These are phyloP conservation scores for Heliconius cydno DNA, from an alignment of 2,888 invertebrate species.

Conservation along the genomic window DNA sequence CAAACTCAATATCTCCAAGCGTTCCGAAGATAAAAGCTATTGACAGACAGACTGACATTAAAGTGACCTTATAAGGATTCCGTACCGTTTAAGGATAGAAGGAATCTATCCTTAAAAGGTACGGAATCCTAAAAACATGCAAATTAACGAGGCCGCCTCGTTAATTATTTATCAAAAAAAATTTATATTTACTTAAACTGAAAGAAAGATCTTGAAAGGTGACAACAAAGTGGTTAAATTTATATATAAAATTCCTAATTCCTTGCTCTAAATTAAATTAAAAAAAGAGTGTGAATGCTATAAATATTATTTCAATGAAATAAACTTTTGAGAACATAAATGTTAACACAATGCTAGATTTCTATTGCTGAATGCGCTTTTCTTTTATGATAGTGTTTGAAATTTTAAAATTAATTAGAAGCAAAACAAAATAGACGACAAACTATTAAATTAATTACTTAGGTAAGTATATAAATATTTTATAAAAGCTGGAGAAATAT, in stretches of 20 bases:
- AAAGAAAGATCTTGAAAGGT: background rate
- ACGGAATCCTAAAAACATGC: too few relatives aligned
- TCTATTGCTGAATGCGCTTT: background rate
- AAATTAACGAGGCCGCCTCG: too few relatives aligned
- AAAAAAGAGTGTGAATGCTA: background rate
- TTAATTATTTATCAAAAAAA: background rate
- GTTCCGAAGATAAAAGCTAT: too few relatives aligned
- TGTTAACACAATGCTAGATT: conserved; percentile 6
- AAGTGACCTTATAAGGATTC: too few relatives aligned
- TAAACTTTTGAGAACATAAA: background rate
- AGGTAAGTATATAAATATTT: background rate
- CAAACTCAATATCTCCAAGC: too few relatives aligned
- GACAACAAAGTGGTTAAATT: background rate
- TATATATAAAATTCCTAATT: background rate
- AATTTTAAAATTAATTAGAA: conserved; percentile 2
- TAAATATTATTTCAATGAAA: background rate
- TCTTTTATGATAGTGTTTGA: too few relatives aligned
- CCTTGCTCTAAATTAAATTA: background rate
- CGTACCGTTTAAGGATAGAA: too few relatives aligned
- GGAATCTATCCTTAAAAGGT: too few relatives aligned
- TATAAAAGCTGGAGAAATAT: background rate
- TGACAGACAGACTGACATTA: too few relatives aligned
- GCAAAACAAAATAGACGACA: background rate
- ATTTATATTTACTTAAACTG: background rate
- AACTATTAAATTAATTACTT: conserved; percentile 1